Evolutionary conservation across 2,797 vertebrate genomes (phyloP), one percentile per base, ranked within the genome.

Genomic region (Gymnopithys bicolor): DNA sequence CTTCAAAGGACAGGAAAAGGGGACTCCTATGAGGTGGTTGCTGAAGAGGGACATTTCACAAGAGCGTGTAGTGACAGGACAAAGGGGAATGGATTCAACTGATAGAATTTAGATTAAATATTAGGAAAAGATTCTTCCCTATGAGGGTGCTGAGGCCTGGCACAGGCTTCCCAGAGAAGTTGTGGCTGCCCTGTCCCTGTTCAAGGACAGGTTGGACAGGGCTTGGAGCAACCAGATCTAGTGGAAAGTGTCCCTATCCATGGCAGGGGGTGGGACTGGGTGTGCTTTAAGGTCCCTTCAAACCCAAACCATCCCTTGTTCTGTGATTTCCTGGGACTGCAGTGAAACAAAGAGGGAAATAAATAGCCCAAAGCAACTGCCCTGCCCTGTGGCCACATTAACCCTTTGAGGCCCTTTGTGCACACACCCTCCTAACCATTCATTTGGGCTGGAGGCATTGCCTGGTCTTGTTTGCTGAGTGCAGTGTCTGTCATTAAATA

Each of bases 201-300:
- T 7, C 45, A 46, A 9, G 30, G 6, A 5, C 12, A 33, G 7
- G 45, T 2, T 71, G 21, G 3, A 10, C 0, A 0, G 24, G 51
- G 8, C 21, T 70, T 71, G n/a, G 39, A 70, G 58, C 33, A 39
- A 0, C 24, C n/a, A 71, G 66, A 7, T 0, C 0, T 13, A 5
- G n/a, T 46, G 71, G 25, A 32, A 64, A 11, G 24, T 45, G 28
- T 45, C 17, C 49, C 19, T 63, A 49, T 11, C 49, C 23, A 7
- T 13, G 43, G 58, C 58, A 77, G 17, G 58, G 45, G 8, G 3
- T 83, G 30, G 73, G 58, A 64, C 5, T 15, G 52, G 25, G 32
- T 33, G n/a, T 51, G 10, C 10, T 58, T 39, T 8, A 71, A 39
- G n/a, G 14, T 46, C 45, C 24, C 2, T 46, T 39, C 64, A 6